A percentile compares a stretch with the other conserved stretches of the same genome.
Conservation (phyloP, 2,888 invertebrate genomes). For the Candidula unifasciata region DNA sequence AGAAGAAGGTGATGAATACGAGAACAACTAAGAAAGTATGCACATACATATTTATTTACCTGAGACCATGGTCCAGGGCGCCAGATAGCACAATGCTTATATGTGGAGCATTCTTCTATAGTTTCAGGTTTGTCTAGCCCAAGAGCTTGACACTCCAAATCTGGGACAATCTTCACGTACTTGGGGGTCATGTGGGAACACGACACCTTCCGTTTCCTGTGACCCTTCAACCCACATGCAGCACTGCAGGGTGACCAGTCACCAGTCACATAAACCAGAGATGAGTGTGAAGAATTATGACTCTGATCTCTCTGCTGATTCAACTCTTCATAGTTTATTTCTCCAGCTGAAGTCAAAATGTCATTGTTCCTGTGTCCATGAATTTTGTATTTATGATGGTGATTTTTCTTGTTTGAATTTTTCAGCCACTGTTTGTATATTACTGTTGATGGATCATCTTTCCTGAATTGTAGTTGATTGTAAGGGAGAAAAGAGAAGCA, state of each 20-base stretch:
- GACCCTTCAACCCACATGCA: constrained; percentile 88
- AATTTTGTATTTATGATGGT: background rate
- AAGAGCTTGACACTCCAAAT: constrained; percentile 59
- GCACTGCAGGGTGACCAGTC: constrained; percentile 93
- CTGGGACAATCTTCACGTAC: constrained; percentile 83
- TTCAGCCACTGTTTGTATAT: constrained; percentile 34
- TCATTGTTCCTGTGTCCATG: background rate
- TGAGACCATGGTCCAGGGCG: constrained; percentile 61
- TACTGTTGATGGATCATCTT: constrained; percentile 19
- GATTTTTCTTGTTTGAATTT: background rate
- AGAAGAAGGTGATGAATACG: background rate
- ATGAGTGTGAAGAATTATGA: constrained; percentile 34
- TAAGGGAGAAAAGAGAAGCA: no score
- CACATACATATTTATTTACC: constrained; percentile 53
- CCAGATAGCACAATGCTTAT: constrained; percentile 65
- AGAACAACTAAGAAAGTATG: background rate
- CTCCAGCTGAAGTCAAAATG: background rate
- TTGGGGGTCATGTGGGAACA: constrained; percentile 81
- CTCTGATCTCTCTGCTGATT: constrained; percentile 45
- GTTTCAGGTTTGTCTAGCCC: constrained; percentile 61
- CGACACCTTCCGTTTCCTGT: constrained; percentile 83
- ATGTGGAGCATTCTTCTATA: constrained; percentile 59
- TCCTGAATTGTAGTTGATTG: background rate
- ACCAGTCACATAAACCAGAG: constrained; percentile 73
- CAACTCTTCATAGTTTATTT: background rate